phyloP scores from a whole-genome alignment of 2,113 vertebrate species.

The Scortum barcoo region DNA sequence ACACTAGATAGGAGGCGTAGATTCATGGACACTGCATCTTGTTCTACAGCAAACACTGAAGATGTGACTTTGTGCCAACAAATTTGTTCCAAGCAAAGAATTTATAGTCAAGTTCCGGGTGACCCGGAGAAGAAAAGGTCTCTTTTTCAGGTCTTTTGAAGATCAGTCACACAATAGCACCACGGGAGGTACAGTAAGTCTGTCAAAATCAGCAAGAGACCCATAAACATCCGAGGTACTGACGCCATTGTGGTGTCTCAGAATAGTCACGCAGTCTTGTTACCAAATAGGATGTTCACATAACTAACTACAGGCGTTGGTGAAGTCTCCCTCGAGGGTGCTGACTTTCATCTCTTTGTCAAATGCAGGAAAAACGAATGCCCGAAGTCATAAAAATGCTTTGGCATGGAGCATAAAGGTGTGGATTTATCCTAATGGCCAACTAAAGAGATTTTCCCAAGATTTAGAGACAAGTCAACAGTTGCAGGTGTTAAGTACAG shows the following conservation, averaged over 20 bases:
- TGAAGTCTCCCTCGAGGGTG: constrained; percentile 29
- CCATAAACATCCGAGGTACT: background rate
- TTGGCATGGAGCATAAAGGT: background rate
- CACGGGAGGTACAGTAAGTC: background rate
- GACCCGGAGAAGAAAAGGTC: background rate
- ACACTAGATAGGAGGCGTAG: constrained; percentile 32
- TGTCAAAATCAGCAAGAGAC: constrained; percentile 20
- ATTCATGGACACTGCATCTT: constrained; percentile 4
- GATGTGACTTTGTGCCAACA: constrained; percentile 13
- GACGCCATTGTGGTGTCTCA: background rate
- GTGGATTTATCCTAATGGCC: background rate
- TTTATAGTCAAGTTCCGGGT: background rate
- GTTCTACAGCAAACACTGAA: constrained; percentile 35
- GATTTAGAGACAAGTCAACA: background rate
- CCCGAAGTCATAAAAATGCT: constrained; percentile 29
- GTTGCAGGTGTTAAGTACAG: background rate
- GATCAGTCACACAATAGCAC: constrained; percentile 55
- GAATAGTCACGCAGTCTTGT: background rate
- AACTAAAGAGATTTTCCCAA: background rate
- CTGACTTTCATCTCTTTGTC: constrained; percentile 33
- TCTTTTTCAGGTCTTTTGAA: constrained; percentile 21
- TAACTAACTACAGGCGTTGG: constrained; percentile 1
- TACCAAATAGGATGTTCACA: constrained; percentile 42
- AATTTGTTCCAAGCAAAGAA: background rate
- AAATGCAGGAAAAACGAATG: background rate